These are phyloP conservation scores for Sesamia nonagrioides DNA, from an alignment of 1,140 invertebrate species.

Conservation along the genomic window DNA sequence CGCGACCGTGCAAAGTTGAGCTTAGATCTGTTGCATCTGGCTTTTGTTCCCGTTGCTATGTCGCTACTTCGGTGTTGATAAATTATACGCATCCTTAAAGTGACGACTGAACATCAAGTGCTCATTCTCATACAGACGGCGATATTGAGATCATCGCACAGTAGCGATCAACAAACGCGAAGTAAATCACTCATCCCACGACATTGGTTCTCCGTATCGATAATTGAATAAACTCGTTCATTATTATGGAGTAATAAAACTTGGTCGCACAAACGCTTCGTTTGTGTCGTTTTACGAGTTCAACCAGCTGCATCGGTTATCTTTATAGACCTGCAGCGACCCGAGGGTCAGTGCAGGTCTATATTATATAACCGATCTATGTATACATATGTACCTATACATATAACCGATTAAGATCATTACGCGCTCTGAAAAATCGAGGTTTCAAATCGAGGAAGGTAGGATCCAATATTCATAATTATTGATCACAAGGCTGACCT, in stretches of 20 bases:
- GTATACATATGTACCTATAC: too few species aligned
- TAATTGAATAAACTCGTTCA: conserved; percentile 86
- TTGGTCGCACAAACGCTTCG: conserved; percentile 72
- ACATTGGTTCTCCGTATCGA: conserved; percentile 81
- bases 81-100: conserved; percentile 9
- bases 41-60: conserved; percentile 44
- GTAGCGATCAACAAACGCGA: conserved; percentile 51
- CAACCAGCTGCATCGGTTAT: conserved; percentile 82
- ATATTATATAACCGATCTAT: too few species aligned
- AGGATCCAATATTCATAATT: neutral
- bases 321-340: conserved; percentile 82
- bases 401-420: too few species aligned
- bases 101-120: conserved; percentile 19
- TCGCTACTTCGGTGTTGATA: neutral
- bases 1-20: too few species aligned
- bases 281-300: conserved; percentile 83
- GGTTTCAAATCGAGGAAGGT: conserved; percentile 52
- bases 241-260: conserved; percentile 82
- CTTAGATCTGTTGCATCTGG: conserved; percentile 37
- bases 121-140: conserved; percentile 26
- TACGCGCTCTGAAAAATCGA: too few species aligned
- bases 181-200: conserved; percentile 78
- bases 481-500: conserved; percentile 21
- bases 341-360: conserved; percentile 54
- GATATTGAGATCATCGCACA: conserved; percentile 59